Conservation (phyloP, 1,140 invertebrate genomes). For the Ostrea denselamellosa region DNA sequence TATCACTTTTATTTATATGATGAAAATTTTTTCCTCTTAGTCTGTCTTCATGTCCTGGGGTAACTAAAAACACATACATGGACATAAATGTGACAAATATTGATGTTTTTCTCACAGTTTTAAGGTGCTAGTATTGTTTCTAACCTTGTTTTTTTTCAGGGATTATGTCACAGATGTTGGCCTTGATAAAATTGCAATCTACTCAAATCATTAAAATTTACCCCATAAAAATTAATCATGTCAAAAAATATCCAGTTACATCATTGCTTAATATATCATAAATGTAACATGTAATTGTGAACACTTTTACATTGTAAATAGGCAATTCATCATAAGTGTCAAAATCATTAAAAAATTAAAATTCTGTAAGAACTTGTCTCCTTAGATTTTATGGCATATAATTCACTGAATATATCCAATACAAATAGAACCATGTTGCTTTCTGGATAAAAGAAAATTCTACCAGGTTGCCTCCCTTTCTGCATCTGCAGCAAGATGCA, state of each 20-base stretch:
- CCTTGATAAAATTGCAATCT: background rate
- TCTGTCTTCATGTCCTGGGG: background rate
- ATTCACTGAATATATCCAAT: background rate
- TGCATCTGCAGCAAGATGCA: conserved; percentile 27
- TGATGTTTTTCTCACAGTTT: background rate
- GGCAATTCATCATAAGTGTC: background rate
- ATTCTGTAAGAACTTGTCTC: background rate
- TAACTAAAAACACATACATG: conserved; percentile 9
- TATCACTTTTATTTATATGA: conserved; percentile 34
- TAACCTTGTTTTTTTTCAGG: background rate
- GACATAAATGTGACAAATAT: conserved; percentile 9
- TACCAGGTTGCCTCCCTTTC: conserved; percentile 5
- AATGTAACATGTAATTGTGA: background rate
- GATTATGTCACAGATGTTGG: conserved; percentile 25
- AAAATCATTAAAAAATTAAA: background rate
- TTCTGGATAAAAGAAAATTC: background rate
- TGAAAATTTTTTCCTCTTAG: background rate
- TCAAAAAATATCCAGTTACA: conserved; percentile 27
- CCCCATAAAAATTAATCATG: conserved; percentile 16
- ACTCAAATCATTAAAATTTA: conserved; percentile 35
- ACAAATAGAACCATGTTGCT: background rate
- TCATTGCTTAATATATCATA: background rate
- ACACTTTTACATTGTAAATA: background rate
- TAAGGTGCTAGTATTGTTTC: background rate
- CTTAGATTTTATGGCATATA: conserved; percentile 7